Conservation (phyloP, 92 coral and sea anemone species). For the Paragorgia papillata region DNA sequence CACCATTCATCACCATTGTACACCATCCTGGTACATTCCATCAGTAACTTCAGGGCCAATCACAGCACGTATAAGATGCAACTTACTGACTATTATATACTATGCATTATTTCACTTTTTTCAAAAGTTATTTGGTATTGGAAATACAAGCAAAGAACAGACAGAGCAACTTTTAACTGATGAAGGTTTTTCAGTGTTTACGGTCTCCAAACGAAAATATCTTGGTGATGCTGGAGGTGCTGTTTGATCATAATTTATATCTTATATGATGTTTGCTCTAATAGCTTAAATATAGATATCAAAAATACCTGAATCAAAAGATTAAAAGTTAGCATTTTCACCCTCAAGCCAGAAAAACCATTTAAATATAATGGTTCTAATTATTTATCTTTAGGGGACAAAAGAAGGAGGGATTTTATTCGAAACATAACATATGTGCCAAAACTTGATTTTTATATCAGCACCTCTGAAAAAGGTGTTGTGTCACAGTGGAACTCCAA, state of each 20-base stretch:
- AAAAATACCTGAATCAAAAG: no score
- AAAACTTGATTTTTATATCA: constrained; percentile 85
- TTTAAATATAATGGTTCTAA: no score
- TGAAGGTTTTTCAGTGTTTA: constrained; percentile 89
- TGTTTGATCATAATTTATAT: neutral
- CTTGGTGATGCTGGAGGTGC: constrained; percentile 97
- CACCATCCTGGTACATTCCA: no score
- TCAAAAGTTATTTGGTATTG: constrained; percentile 99
- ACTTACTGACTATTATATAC: neutral
- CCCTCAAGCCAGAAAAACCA: no score
- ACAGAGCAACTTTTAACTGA: constrained; percentile 87
- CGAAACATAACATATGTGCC: constrained; percentile 89
- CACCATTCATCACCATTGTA: no score
- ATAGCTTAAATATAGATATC: no score
- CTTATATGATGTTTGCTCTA: no score
- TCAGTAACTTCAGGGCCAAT: no score
- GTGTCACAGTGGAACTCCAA: constrained; percentile 94
- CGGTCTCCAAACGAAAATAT: constrained; percentile 84
- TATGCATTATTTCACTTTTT: no score
- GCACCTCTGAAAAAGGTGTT: constrained; percentile 94
- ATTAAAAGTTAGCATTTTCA: no score
- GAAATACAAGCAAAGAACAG: constrained; percentile 81
- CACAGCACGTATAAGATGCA: no score
- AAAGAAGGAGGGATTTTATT: constrained; percentile 91
- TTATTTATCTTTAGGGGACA: no score